These are phyloP conservation scores for Sebastes kiyomatsui DNA, from an alignment of 2,797 vertebrate species.

Conservation along the genomic window DNA sequence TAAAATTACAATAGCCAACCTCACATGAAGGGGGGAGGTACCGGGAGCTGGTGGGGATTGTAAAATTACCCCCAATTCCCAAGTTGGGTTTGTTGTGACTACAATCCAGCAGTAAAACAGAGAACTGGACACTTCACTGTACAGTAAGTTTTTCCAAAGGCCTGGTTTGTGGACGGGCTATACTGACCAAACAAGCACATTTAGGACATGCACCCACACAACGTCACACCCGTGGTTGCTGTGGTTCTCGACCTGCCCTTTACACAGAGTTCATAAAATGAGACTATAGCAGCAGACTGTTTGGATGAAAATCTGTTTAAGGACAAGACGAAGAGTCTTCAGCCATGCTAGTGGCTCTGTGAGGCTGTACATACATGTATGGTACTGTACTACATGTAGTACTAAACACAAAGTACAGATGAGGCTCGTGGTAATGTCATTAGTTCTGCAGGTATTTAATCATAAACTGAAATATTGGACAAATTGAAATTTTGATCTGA, in stretches of 20 bases:
- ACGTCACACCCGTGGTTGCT: neutral
- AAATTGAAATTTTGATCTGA: neutral
- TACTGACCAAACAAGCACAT: conserved; percentile 4
- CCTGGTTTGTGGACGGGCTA: neutral
- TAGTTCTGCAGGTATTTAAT: neutral
- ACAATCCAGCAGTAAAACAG: conserved; percentile 51
- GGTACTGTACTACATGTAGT: neutral
- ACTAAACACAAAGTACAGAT: neutral
- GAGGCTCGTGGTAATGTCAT: neutral
- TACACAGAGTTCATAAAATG: neutral
- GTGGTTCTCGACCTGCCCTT: neutral
- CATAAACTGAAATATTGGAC: neutral
- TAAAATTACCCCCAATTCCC: conserved; percentile 16
- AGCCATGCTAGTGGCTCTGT: neutral
- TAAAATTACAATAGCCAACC: neutral
- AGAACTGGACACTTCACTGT: conserved; percentile 13
- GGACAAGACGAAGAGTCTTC: neutral
- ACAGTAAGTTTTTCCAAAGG: conserved; percentile 51
- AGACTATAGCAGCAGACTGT: neutral
- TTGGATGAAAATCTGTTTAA: neutral
- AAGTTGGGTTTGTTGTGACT: conserved; percentile 55
- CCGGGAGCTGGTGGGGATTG: neutral
- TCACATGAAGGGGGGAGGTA: conserved; percentile 23
- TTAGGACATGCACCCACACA: neutral
- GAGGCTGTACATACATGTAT: too few relatives aligned